A percentile compares a stretch with the other conserved stretches of the same genome.
phyloP scores from a whole-genome alignment of 2,113 vertebrate species.

The Shinisaurus crocodilurus region DNA sequence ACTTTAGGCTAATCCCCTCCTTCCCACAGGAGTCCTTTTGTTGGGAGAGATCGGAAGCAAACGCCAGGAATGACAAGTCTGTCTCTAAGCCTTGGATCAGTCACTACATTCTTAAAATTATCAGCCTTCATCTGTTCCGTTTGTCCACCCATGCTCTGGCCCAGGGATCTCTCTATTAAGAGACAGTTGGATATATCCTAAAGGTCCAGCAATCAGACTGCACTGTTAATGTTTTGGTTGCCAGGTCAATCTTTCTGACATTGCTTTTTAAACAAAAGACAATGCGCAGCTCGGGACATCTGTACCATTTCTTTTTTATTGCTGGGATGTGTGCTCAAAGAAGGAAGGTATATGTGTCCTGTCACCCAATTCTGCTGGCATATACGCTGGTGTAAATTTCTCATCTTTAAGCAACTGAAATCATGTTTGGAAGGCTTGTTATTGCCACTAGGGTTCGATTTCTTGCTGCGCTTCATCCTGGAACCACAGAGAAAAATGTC shows the following conservation, averaged over 20 bases:
- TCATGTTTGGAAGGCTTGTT: too few species aligned
- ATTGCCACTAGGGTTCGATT: too few species aligned
- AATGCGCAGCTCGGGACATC: constrained; percentile 40
- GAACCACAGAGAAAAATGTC: neutral
- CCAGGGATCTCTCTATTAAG: constrained; percentile 66
- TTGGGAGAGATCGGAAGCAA: constrained; percentile 67
- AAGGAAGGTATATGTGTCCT: neutral
- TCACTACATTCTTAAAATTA: constrained; percentile 66
- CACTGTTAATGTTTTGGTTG: constrained; percentile 44
- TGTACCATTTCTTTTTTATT: constrained; percentile 43
- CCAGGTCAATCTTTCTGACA: constrained; percentile 64
- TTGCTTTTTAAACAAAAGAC: constrained; percentile 55
- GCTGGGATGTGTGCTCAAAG: constrained; percentile 38
- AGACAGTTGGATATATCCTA: constrained; percentile 48
- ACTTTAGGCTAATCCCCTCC: constrained; percentile 73
- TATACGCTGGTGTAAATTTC: constrained; percentile 19
- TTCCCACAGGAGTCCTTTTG: constrained; percentile 73
- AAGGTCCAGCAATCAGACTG: constrained; percentile 47
- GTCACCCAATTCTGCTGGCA: neutral
- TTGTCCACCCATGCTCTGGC: constrained; percentile 63
- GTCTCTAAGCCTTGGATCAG: constrained; percentile 61
- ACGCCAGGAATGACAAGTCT: constrained; percentile 62
- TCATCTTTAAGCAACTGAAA: constrained; percentile 8
- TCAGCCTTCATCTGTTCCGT: constrained; percentile 66
- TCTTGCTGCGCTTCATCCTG: too few species aligned